These are phyloP conservation scores for Didymodactylos carnosus DNA, from an alignment of 2,888 invertebrate genomes.

Conservation along the genomic window DNA sequence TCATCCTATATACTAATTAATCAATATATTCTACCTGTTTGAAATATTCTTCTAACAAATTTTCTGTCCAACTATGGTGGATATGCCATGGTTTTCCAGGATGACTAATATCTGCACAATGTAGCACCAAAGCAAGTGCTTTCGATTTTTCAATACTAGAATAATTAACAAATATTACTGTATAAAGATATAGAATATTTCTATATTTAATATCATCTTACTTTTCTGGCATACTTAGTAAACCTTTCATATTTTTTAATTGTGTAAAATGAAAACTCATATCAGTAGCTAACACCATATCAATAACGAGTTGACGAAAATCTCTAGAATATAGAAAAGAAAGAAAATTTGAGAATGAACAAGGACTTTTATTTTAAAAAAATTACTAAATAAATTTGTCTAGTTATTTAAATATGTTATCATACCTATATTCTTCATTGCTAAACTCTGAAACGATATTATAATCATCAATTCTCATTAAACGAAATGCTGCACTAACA, in stretches of 20 bases:
- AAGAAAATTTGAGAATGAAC: no score
- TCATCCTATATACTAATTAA: no score
- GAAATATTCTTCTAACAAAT: constrained; percentile 73
- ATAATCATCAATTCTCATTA: constrained; percentile 61
- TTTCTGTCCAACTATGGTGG: constrained; percentile 65
- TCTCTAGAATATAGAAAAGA: constrained; percentile 42
- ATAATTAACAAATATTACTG: neutral
- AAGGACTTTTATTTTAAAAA: neutral
- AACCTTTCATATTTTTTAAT: constrained; percentile 74
- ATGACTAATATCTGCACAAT: constrained; percentile 86
- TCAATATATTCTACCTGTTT: no score
- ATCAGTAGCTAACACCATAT: constrained; percentile 89
- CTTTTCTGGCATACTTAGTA: constrained; percentile 57
- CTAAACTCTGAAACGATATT: constrained; percentile 70
- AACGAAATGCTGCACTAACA: constrained; percentile 62
- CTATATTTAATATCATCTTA: neutral
- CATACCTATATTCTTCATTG: constrained; percentile 52
- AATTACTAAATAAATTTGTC: neutral
- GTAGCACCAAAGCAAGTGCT: constrained; percentile 67
- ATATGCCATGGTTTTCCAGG: constrained; percentile 58
- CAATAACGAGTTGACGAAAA: constrained; percentile 70
- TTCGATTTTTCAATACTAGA: constrained; percentile 65
- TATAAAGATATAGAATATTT: neutral
- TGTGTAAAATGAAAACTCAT: constrained; percentile 96
- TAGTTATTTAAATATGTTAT: neutral